Evolutionary conservation across 2,888 invertebrate species (phyloP), one percentile per base, ranked within the genome.

Genomic region (Apamea sordens): DNA sequence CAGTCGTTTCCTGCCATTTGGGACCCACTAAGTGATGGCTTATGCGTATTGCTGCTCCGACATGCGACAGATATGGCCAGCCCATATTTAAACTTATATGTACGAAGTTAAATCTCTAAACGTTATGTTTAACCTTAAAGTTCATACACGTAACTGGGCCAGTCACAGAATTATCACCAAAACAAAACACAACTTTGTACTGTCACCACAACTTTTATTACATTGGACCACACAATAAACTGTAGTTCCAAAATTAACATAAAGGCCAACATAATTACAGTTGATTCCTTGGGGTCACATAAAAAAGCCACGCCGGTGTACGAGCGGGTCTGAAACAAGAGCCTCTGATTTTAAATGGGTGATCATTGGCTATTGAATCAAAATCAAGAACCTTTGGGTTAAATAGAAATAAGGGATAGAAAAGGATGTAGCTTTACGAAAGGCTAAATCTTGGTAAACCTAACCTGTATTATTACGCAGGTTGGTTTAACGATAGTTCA

Each of bases 261-360:
- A 84, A 77, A 84, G 71, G 53, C 47, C 56, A 56, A 76, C 78
- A 69, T 79, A 83, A 90, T 89, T 87, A 88, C 86, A 77, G 75
- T 65, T 82, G 86, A 87, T 83, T 80, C 83, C 84, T 75, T 53
- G 61, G 70, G 85, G 67, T 24, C 18, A 61, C 44, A 69, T 72
- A 84, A 86, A 89, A 85, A 88, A 87, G 44, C 47, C 71, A 65
- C 71, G 82, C 56, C 69, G 61, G 73, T 71, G 69, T 79, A 79
- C 65, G 70, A 80, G 75, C 56, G 80, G 75, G 83, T 76, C 50
- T 50, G 59, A 75, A 80, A 92, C 91, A 91, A 92, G 85, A 79
- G 76, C 80, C 76, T 78, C 85, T 91, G 86, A 91, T 92, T 93
- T 90, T 86, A 90, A 91, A 91, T 90, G 81, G 87, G 77, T 80